A percentile compares a stretch with the other conserved stretches of the same genome.
Evolutionary conservation across 37 sponge, comb jelly and placozoan genomes (phyloP).

Genomic region (Oopsacas minuta): DNA sequence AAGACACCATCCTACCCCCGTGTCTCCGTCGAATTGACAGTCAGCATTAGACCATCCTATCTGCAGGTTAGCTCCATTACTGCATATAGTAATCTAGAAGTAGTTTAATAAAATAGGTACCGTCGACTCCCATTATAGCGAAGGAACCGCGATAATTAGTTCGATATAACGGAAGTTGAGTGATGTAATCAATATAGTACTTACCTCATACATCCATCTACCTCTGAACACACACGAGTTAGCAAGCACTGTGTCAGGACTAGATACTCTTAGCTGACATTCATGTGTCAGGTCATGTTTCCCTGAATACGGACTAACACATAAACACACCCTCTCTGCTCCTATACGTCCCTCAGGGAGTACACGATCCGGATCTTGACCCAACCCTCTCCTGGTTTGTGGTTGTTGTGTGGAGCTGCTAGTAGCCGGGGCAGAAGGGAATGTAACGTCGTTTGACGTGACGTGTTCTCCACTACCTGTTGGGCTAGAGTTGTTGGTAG

Average conservation of each 20-base stretch:
- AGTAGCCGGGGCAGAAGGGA: background rate
- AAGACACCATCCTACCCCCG: constrained; percentile 28
- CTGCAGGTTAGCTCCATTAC: background rate
- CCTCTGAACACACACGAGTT: constrained; percentile 25
- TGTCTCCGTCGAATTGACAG: constrained; percentile 13
- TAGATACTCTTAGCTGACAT: background rate
- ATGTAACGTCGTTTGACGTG: background rate
- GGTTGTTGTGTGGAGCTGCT: background rate
- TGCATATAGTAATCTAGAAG: background rate
- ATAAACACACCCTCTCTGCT: background rate
- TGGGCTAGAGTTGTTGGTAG: constrained; percentile 5
- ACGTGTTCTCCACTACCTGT: background rate
- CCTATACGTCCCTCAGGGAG: background rate
- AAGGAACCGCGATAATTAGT: too few relatives aligned
- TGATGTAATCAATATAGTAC: background rate
- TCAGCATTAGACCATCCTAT: background rate
- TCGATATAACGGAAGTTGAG: too few relatives aligned
- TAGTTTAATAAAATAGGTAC: too few relatives aligned
- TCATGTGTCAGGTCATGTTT: background rate
- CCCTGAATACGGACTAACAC: background rate
- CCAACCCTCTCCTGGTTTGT: background rate
- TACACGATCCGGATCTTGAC: background rate
- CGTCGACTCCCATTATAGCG: too few relatives aligned
- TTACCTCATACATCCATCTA: constrained; percentile 39
- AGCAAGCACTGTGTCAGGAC: constrained; percentile 14